Evolutionary conservation across 1,140 invertebrate genomes (phyloP), one percentile per base, ranked within the genome.

Genomic region (Anoplophora glabripennis): DNA sequence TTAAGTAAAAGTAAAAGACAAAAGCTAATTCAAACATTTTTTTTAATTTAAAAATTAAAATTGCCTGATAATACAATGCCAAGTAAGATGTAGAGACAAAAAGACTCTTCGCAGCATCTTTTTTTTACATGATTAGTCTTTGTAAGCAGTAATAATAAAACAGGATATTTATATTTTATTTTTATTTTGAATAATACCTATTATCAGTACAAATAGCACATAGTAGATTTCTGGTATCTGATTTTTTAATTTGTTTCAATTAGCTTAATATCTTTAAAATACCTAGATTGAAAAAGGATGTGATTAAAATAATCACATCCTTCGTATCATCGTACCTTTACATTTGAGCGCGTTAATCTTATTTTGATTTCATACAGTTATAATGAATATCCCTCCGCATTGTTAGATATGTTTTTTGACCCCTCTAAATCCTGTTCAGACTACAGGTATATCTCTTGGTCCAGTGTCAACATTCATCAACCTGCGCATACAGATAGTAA

Each of bases 401-500:
- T 28, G 21, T 28, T 28, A 28, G 21, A 28, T 3, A 28, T 46
- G 44, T 17, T 17, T 15, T 46, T 46, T 46, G 18, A 46, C 44
- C 44, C 17, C 18, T 46, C 12, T 17, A 5, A 3, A n/a, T 46
- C 44, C 52, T 38, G 52, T 53, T 53, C 41, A 14, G 10, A 17
- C 37, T 10, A 41, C 18, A 28, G 21, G 21, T 28, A 28, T 5
- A 28, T 38, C 40, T 53, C 28, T 57, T 46, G 36, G 35, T 57
- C n/a, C 46, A 49, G 44, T 28, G 49, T 51, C 56, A 57, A 41
- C 56, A 49, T 57, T 37, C 21, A 36, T 51, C 34, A 18, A 46
- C 28, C 7, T 17, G 28, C 17, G 11, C 14, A 18, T 21, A 28
- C 3, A 46, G 12, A 21, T 17, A 17, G 44, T 46, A 46, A 46